phyloP scores from a whole-genome alignment of 2,113 vertebrate species.

The Cynocephalus volans region DNA sequence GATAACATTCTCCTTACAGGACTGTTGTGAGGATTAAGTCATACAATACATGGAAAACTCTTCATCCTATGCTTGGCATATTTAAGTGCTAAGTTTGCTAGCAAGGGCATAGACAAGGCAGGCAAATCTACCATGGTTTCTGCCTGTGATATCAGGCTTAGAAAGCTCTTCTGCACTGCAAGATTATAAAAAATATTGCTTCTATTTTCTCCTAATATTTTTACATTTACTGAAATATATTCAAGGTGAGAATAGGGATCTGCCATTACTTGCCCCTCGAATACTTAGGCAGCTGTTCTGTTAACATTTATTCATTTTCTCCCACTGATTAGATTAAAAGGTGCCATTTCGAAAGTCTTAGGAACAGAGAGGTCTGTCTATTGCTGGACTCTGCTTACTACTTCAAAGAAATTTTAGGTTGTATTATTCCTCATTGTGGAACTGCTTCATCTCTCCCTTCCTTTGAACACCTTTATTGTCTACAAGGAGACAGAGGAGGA shows the following conservation, averaged over 20 bases:
- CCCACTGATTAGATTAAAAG: neutral
- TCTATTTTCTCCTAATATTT: neutral
- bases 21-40: too few relatives aligned
- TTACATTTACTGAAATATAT: neutral
- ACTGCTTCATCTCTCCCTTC: neutral
- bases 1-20: too few relatives aligned
- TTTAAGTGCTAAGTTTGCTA: neutral
- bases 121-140: neutral
- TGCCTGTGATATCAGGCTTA: neutral
- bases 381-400: neutral
- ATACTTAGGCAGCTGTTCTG: neutral
- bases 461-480: neutral
- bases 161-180: neutral
- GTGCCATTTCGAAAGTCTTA: neutral
- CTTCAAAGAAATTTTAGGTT: neutral
- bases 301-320: neutral
- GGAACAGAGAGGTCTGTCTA: neutral
- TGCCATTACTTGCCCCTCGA: neutral
- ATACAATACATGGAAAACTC: too few relatives aligned
- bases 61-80: too few relatives aligned
- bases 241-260: neutral
- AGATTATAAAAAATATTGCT: neutral
- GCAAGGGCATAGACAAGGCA: neutral
- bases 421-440: neutral
- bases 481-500: too few relatives aligned